Base-by-base conservation (phyloP, 2,888 invertebrate species). In the Trichopoda pennipes region DNA sequence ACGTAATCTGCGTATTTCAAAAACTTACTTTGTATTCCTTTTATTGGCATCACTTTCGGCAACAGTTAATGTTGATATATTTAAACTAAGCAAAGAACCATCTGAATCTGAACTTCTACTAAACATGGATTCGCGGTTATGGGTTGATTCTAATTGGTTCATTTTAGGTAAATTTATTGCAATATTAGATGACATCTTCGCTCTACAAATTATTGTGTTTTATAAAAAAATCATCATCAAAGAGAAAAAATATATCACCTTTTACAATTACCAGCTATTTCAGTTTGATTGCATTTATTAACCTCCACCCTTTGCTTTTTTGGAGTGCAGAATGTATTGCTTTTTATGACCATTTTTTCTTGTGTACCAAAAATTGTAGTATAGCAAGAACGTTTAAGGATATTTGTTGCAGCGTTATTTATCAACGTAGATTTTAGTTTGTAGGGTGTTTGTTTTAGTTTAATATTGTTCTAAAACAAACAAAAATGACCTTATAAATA, bases 281-380 rank as follows among this genome's bases (percentile, higher is more conserved):
- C 87, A 0, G 88, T 86, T 12, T 84, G 85, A 76, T 88, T 88
- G 2, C 86, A 81, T 76, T 85, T 86, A n/a, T 74, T 64, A 23
- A 53, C 35, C 17, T 85, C 84, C 0, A 84, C 53, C 58, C 76
- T 81, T 61, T 78, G 84, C 9, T 85, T 85, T 73, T 88, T 88
- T 28, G 88, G 88, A 16, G 88, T 88, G 51, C 86, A 86, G 82
- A 89, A 88, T 8, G 89, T 87, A 56, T 87, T 87, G 17, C 85
- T 86, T 60, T 82, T 85, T 44, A 81, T 38, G 17, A 42, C 4
- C 7, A 32, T 64, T 64, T 72, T 79, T 9, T 14, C 12, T 53
- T 51, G 68, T 8, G 35, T 55, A 9, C 19, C 60, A 32, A 28
- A 68, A 12, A 76, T 1, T 8, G 53, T 76, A 10, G 53, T 76